Base-by-base conservation (phyloP, 2,888 invertebrate genomes). In the Anthrax anthrax region DNA sequence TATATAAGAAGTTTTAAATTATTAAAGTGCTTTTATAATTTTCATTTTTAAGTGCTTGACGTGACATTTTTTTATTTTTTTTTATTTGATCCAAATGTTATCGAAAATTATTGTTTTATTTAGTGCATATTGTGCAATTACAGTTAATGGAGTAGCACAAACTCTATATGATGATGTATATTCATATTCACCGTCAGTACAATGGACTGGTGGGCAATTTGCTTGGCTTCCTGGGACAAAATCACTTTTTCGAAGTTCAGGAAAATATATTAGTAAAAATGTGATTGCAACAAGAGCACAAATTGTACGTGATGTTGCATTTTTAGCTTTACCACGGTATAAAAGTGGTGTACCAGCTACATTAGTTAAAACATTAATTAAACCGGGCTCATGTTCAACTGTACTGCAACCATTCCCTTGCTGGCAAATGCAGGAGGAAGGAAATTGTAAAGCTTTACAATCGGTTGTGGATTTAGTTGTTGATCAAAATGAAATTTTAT, bases 321-420 rank as follows among this genome's bases (percentile, higher is more conserved):
- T 72, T 52, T 45, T 79, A 18, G 77, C 76, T 0, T 54, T 78
- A 52, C 79, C 79, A 0, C 70, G 78, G 4, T 69, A 67, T 60
- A 78, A 77, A 51, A 69, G 71, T 12, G 83, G 83, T 3, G 76
- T 81, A 1, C 73, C 82, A 1, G 77, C 79, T 14, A 81, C 82
- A 1, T 63, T 84, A 18, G 83, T 80, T 46, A 71, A 70, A 49
- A 64, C 74, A 2, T 63, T 65, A 1, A 57, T 76, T 29, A 69
- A 68, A 49, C 61, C 66, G 3, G 70, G 71, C 34, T 58, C 61
- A n/a, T 74, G 72, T 50, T 63, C 69, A 12, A 68, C 73, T 0
- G 62, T 64, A 1, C 62, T 78, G 12, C 58, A 65, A 51, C 80
- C 84, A 0, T 84, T 71, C 70, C 84, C 77, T 27, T 76, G 72